Evolutionary conservation across 2,888 invertebrate species (phyloP), one percentile per base, ranked within the genome.

Genomic region (Eutolmus rufibarbis): DNA sequence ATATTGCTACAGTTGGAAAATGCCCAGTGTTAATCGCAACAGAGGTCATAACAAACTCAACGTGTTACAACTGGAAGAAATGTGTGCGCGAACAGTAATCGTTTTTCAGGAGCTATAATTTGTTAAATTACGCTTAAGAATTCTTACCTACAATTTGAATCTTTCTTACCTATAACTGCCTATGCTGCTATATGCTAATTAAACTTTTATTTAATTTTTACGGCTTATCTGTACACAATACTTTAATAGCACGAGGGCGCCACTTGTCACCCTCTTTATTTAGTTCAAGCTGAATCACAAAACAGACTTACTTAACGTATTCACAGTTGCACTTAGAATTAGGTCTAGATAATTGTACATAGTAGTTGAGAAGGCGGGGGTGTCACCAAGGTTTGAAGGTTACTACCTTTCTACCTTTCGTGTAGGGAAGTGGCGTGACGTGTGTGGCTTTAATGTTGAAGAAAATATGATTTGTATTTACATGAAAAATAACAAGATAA

Each of bases 281-380:
- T n/a, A 34, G n/a, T 76, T 76, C 76, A 76, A 76, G 76, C 76
- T 66, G 40, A 76, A 76, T 76, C 76, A 76, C 76, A 76, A 76
- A 76, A 76, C 76, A 76, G 34, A 37, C 76, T 76, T 76, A 76
- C 34, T 4, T 78, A 78, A 46, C 43, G 40, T 78, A 43, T 78
- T 78, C 43, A 78, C 78, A 78, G 78, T 40, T 37, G 78, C 78
- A 78, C 37, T 23, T 78, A 78, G 23, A 16, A 43, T 46, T 78
- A 78, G 23, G 16, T 78, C 78, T 78, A 78, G 16, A 46, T 78
- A 78, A 78, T 78, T 78, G 78, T 78, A 78, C 78, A 43, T 46
- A 78, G 46, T 78, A 78, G 40, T 46, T 78, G 37, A 76, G 66
- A 3, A 2, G 23, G 19, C 19, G 23, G 9, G 66, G 12, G 66